Evolutionary conservation across 2,888 invertebrate genomes (phyloP), one percentile per base, ranked within the genome.

Genomic region (Cremastinae sp.): DNA sequence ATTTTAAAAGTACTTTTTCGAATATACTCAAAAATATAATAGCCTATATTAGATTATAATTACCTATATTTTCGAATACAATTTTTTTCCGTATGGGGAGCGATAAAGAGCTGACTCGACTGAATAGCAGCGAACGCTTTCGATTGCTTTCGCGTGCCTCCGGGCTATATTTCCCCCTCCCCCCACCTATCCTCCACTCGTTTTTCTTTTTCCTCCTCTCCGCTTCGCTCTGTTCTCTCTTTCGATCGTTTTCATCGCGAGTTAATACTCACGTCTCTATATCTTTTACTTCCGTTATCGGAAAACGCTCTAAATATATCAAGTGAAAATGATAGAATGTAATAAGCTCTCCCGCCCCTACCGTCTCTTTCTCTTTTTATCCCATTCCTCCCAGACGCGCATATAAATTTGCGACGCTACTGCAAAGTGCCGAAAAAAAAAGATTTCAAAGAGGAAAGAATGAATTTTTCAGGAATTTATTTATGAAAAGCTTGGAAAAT

Each of bases 161-260:
- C 45, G 43, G 64, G 73, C 73, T 47, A 53, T 59, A 28, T 28
- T 28, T 5, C 28, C 28, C 28, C 5, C 28, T 28, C 2, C 28
- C 28, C 5, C 5, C n/a, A n/a, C n/a, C n/a, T n/a, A n/a, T n/a
- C n/a, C n/a, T n/a, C n/a, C n/a, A n/a, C 28, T 28, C 28, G 28
- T 28, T 28, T 28, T 28, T 28, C 5, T 28, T 28, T 28, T 28
- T 3, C 28, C 28, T 3, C 2, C 28, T 5, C 28, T 28, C 28
- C 28, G 2, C 5, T 28, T 28, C 47, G 58, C 56, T 51, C 56
- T 18, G 39, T 53, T 43, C 14, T 28, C 61, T 37, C 65, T 61
- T 65, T 70, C 65, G 55, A 70, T 78, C 74, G 53, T 74, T 56
- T 74, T 66, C 65, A 41, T 28, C 65, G 66, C 58, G 47, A 64